Base-by-base conservation (phyloP, 2,797 vertebrate species). In the Muscicapa comitata region DNA sequence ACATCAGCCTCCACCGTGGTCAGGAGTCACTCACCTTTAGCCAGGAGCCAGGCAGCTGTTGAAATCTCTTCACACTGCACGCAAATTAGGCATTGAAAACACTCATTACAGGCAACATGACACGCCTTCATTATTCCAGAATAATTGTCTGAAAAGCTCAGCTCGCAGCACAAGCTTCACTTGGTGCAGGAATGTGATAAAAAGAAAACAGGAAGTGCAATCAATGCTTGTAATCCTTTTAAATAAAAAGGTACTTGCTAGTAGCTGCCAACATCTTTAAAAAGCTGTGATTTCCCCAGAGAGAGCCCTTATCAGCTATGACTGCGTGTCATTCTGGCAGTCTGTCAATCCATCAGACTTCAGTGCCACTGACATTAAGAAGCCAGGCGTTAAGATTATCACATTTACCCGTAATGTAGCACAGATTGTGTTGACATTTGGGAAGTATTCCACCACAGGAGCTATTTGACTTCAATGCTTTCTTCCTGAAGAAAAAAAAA, bases 341-440 rank as follows among this genome's bases (percentile, higher is more conserved):
- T 66, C 95, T 96, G 97, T 96, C 96, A 96, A 95, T 97, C 96
- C 90, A 88, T 96, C 97, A 83, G 43, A 35, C 88, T 91, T 88
- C 91, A 23, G 95, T 94, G 93, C 45, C 94, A 35, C 97, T 97
- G 98, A 97, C 98, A 97, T 97, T 98, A 97, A 97, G 95, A 97
- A 96, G 95, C 95, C 93, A 93, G 81, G 94, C 95, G 33, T 90
- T 43, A 75, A 89, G 95, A 97, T 95, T 97, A 97, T 96, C 97
- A 72, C 97, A 86, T 97, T 97, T 97, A 97, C 95, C 95, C 29
- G 63, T 97, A 96, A 97, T 96, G 97, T 97, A 95, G 96, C 97
- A 87, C 96, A 97, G 97, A 97, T 97, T 97, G 97, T 97, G 94
- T 96, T 97, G 98, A 97, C 98, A 97, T 98, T 98, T 98, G 97